A percentile compares a stretch with the other conserved stretches of the same genome.
phyloP scores from a whole-genome alignment of 64 coral and sea anemone species.

The Acropora tenuis region DNA sequence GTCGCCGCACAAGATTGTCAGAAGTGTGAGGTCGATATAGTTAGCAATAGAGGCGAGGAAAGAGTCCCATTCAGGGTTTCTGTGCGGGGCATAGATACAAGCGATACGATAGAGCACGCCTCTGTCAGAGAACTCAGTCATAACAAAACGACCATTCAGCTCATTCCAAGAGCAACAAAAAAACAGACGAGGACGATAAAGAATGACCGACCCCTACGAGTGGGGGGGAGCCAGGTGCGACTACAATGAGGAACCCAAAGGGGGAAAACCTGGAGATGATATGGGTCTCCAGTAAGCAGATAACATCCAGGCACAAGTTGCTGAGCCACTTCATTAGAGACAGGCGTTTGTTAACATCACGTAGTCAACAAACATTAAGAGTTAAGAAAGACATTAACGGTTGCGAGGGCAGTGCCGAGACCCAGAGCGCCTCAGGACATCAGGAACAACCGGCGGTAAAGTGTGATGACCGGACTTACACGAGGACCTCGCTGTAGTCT shows the following conservation, averaged over 20 bases:
- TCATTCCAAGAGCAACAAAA: neutral
- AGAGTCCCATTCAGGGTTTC: neutral
- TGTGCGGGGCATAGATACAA: slow-evolving; percentile 42
- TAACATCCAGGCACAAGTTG: neutral
- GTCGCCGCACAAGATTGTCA: slow-evolving; percentile 43
- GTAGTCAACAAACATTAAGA: neutral
- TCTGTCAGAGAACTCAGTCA: neutral
- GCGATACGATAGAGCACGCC: neutral
- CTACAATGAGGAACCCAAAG: neutral
- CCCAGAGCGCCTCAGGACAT: too few species aligned
- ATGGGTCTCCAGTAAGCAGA: slow-evolving; percentile 58
- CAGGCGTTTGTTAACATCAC: neutral
- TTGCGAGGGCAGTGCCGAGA: too few species aligned
- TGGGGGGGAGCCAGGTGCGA: neutral
- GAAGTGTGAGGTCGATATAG: neutral
- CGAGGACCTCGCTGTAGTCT: too few species aligned
- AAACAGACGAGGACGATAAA: neutral
- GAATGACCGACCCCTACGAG: neutral
- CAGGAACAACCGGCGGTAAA: too few species aligned
- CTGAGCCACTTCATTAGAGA: neutral
- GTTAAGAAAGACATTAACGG: too few species aligned
- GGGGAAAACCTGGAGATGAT: neutral
- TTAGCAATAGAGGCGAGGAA: neutral
- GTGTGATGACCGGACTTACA: too few species aligned
- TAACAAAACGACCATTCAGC: neutral